Evolutionary conservation across 2,888 invertebrate genomes (phyloP).

Genomic region (Hecatera dysodea): DNA sequence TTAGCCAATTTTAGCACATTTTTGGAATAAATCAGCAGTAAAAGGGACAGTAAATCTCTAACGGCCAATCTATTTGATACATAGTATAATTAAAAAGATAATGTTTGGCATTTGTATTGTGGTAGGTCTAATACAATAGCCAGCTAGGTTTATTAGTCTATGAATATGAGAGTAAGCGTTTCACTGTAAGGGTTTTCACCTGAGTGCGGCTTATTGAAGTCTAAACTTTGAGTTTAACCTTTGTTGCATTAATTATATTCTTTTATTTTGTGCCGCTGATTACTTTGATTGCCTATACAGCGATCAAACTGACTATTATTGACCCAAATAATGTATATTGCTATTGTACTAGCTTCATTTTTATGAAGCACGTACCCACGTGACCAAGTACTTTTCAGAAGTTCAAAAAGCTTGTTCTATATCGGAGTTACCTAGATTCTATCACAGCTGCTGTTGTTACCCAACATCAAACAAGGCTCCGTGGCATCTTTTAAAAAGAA

Average conservation of each 20-base stretch:
- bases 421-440: neutral
- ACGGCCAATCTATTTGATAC: slow-evolving; percentile 45
- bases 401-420: neutral
- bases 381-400: neutral
- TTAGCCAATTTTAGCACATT: slow-evolving; percentile 31
- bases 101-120: slow-evolving; percentile 20
- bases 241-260: neutral
- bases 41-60: slow-evolving; percentile 37
- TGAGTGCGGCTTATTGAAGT: too few relatives aligned
- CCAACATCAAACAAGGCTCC: neutral
- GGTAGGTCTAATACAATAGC: slow-evolving; percentile 18
- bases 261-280: too few relatives aligned
- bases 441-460: neutral
- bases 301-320: too few relatives aligned
- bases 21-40: slow-evolving; percentile 46
- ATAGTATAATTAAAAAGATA: slow-evolving; percentile 41
- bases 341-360: too few relatives aligned
- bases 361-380: too few relatives aligned
- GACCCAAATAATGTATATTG: too few relatives aligned
- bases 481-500: neutral
- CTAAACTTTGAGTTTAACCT: neutral
- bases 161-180: neutral
- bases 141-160: neutral
- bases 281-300: too few relatives aligned
- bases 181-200: neutral